Evolutionary conservation across 2,797 vertebrate species (phyloP).

Genomic region (Cossypha niveicapilla): DNA sequence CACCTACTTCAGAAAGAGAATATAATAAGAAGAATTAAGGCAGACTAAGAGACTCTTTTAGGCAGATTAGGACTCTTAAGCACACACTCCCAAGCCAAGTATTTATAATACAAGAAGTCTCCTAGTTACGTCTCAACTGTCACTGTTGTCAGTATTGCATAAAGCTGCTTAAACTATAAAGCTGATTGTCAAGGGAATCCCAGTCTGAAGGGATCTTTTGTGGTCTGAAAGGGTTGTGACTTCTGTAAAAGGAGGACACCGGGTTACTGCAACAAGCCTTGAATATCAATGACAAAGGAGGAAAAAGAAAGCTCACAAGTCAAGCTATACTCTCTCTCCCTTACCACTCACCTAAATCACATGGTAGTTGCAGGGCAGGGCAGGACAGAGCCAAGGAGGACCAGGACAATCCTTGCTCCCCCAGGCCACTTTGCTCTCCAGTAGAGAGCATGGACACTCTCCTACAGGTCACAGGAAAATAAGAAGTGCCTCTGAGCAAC

Average conservation of each 20-base stretch:
- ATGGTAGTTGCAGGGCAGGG: too few relatives aligned
- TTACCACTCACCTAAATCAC: neutral
- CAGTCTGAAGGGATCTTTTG: slow-evolving; percentile 20
- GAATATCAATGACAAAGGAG: neutral
- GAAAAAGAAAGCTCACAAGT: neutral
- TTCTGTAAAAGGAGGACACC: slow-evolving; percentile 5
- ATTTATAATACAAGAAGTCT: slow-evolving; percentile 8
- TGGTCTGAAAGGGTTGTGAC: neutral
- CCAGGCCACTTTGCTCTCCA: neutral
- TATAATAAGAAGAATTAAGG: slow-evolving; percentile 27
- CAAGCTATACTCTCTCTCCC: neutral
- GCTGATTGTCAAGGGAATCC: slow-evolving; percentile 36
- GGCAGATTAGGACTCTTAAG: slow-evolving; percentile 36
- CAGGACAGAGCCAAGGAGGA: neutral
- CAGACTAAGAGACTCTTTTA: slow-evolving; percentile 38
- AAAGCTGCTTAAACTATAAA: slow-evolving; percentile 59
- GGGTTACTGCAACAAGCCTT: neutral
- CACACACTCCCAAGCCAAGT: slow-evolving; percentile 25
- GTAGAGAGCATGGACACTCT: neutral
- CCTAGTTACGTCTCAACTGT: slow-evolving; percentile 23
- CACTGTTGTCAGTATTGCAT: slow-evolving; percentile 1
- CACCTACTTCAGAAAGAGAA: neutral
- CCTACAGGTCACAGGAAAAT: neutral
- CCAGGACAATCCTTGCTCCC: neutral
- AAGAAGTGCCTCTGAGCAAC: neutral